Evolutionary conservation across 35 echinoderm and acorn worm genomes (phyloP).

Genomic region (Amphiura filiformis): DNA sequence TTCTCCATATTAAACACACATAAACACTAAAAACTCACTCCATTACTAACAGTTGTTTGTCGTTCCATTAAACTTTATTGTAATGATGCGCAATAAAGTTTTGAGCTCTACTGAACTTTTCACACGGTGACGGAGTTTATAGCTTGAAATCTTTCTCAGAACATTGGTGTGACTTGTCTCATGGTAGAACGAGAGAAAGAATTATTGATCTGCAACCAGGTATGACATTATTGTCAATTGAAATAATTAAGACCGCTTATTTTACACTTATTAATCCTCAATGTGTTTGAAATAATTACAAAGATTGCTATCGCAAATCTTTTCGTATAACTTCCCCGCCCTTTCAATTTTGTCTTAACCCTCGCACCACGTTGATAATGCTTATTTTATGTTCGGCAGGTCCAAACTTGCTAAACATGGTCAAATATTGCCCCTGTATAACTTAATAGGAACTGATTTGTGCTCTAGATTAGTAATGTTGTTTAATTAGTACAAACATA

Average conservation of each 20-base stretch:
- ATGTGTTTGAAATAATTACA: constrained; percentile 1
- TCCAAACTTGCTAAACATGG: too few relatives aligned
- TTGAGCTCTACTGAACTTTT: constrained; percentile 11
- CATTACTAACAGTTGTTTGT: not conserved
- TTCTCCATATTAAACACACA: too few relatives aligned
- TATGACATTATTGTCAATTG: not conserved
- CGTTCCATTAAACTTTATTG: not conserved
- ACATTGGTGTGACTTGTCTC: too few relatives aligned
- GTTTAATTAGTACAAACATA: too few relatives aligned
- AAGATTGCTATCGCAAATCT: not conserved
- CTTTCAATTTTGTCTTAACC: not conserved
- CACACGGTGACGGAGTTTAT: not conserved
- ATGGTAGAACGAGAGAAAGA: not conserved
- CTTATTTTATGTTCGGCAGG: too few relatives aligned
- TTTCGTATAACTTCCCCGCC: not conserved
- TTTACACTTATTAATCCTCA: not conserved
- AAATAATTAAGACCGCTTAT: not conserved
- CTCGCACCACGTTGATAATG: too few relatives aligned
- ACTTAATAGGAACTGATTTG: too few relatives aligned
- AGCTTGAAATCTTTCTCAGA: too few relatives aligned
- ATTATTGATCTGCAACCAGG: not conserved
- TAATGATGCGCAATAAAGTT: not conserved
- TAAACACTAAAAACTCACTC: too few relatives aligned
- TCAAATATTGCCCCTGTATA: too few relatives aligned
- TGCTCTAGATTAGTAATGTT: too few relatives aligned